Evolutionary conservation across 2,888 invertebrate genomes (phyloP), one percentile per base, ranked within the genome.

Genomic region (Neria commutata): DNA sequence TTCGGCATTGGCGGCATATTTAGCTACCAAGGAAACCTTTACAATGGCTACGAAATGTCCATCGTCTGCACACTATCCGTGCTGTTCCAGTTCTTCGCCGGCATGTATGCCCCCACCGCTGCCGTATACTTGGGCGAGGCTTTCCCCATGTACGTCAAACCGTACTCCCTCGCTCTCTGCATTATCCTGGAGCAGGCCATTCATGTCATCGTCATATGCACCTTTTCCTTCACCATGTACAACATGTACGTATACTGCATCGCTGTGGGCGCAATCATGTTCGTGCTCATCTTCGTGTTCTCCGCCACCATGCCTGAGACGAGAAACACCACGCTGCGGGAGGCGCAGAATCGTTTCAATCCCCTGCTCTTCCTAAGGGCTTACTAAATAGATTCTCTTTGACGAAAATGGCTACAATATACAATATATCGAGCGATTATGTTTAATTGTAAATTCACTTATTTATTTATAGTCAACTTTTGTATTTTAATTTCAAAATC

Each of bases 41-140:
- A 6, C 0, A 24, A 48, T 14, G 1, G 1, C 0, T 64, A 66
- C 29, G 47, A 60, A 21, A 72, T 73, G 68, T 42, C 59, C 3
- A 64, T 67, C 14, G 54, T 69, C 8, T 56, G 56, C 14, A 55
- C 60, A 14, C 51, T 75, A 8, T 58, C 63, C 6, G 48, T 78
- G 26, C 55, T 68, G n/a, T 68, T 67, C 42, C 77, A 78, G 58
- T 60, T 75, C 49, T 71, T 76, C 26, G 71, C 70, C 3, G 77
- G 77, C 1, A 16, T 76, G 5, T 74, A 59, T 40, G 64, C 67
- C 1, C 64, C 71, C 37, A 66, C 66, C 34, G 71, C 71, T 1
- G 60, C 79, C 0, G 61, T 61, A 2, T 78, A 74, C 46, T 46
- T 78, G 61, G 70, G 75, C 1, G 78, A 78, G 57, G 78, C 76